Evolutionary conservation across 37 sponge, comb jelly and placozoan species (phyloP), one percentile per base, ranked within the genome.

Genomic region (Mnemiopsis leidyi): DNA sequence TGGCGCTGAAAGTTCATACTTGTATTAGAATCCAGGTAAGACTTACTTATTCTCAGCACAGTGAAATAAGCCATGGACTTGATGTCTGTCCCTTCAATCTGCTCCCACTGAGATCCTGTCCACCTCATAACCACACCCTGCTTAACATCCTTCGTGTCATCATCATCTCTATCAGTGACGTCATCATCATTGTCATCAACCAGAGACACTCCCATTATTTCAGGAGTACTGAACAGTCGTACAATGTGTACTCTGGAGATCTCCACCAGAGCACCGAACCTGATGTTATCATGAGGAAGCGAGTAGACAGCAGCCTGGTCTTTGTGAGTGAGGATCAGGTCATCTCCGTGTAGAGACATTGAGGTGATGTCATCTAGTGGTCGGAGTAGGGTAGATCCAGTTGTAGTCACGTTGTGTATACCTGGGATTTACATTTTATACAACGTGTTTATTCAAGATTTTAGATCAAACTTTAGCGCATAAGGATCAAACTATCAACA

Each of bases 21-120:
- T n/a, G n/a, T n/a, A n/a, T n/a, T n/a, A 48, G 61, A 48, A 18
- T 48, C 61, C 13, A 48, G 61, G 5, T 5, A 48, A 48, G 5
- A 77, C 79, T 77, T 20, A 77, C 79, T 77, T 28, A 77, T 77
- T 77, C 79, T 26, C 0, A 77, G 36, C 30, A 32, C 32, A 16
- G 79, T 77, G 3, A 77, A 31, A 36, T 77, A 32, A 34, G 79
- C 79, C 34, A 48, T 48, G 61, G 61, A 48, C 13, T 5, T 48
- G 13, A 48, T 48, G 61, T 48, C 61, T 48, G 61, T 18, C 13
- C 61, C 61, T 48, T 48, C 61, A 13, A 48, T 48, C 61, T 18
- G 5, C 61, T 48, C 61, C 61, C 61, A 48, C 61, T 48, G 61
- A 13, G 61, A 48, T 48, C 61, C 61, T 18, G 5, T 48, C 61